phyloP scores from a whole-genome alignment of 2,888 invertebrate genomes.

The Hyposoter dolosus region DNA sequence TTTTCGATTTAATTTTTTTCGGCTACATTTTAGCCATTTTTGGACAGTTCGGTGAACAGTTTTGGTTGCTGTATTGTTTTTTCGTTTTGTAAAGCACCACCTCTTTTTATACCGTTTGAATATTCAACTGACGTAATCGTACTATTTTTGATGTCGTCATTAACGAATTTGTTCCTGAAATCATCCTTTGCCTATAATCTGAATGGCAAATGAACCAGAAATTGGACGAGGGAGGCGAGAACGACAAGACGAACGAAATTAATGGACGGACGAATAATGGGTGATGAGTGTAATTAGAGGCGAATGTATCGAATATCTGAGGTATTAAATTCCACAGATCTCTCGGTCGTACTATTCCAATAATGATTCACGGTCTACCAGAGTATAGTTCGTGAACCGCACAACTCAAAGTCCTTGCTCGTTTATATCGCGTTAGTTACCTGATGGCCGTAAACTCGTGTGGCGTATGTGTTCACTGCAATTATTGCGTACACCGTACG shows the following conservation, averaged over 20 bases:
- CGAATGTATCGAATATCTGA: conserved; percentile 51
- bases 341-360: conserved; percentile 11
- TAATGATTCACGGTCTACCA: conserved; percentile 24
- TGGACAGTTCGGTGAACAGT: too few relatives aligned
- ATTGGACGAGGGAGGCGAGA: neutral
- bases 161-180: neutral
- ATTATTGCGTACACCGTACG: conserved; percentile 33
- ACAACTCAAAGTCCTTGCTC: conserved; percentile 11
- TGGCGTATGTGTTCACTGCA: conserved; percentile 24
- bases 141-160: neutral
- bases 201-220: neutral
- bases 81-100: neutral
- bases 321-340: conserved; percentile 39
- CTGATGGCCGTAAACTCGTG: conserved; percentile 22
- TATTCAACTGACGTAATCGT: neutral
- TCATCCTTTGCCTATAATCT: neutral
- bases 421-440: conserved; percentile 51
- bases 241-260: neutral
- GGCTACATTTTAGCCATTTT: too few relatives aligned
- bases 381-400: conserved; percentile 12
- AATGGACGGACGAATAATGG: conserved; percentile 1
- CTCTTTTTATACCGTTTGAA: neutral
- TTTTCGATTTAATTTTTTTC: too few relatives aligned
- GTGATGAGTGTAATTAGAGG: conserved; percentile 44
- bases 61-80: neutral